Conservation (phyloP, 2,113 vertebrate genomes). For the Crotophaga sulcirostris region DNA sequence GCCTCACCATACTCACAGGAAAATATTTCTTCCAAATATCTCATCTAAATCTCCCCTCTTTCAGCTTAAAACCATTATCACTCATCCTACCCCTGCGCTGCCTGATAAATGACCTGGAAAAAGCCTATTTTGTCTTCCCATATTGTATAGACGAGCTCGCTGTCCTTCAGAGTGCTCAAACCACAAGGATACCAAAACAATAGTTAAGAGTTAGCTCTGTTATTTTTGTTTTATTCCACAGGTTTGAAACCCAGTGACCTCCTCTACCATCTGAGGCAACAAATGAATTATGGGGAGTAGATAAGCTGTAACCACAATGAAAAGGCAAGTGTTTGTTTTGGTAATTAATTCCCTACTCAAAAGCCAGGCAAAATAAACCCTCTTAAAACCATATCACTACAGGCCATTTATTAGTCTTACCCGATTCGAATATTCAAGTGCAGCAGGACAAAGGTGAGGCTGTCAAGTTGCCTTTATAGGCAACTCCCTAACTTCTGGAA, state of each 20-base stretch:
- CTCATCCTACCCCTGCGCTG: no score
- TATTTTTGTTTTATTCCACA: neutral
- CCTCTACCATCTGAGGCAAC: neutral
- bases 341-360: neutral
- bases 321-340: neutral
- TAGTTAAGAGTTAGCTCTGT: neutral
- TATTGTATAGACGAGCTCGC: accelerated
- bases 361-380: neutral
- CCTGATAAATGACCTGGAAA: neutral
- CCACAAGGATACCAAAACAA: neutral
- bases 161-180: neutral
- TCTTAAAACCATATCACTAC: neutral
- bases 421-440: neutral
- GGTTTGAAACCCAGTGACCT: neutral
- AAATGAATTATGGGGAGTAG: neutral
- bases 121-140: neutral
- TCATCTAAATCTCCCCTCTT: no score
- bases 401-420: neutral
- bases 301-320: neutral
- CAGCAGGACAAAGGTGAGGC: neutral
- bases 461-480: neutral
- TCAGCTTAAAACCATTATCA: no score
- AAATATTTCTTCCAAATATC: no score
- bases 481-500: neutral
- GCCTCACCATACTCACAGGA: no score